Evolutionary conservation across 1,140 invertebrate species (phyloP).

Genomic region (Venustaconcha ellipsiformis): DNA sequence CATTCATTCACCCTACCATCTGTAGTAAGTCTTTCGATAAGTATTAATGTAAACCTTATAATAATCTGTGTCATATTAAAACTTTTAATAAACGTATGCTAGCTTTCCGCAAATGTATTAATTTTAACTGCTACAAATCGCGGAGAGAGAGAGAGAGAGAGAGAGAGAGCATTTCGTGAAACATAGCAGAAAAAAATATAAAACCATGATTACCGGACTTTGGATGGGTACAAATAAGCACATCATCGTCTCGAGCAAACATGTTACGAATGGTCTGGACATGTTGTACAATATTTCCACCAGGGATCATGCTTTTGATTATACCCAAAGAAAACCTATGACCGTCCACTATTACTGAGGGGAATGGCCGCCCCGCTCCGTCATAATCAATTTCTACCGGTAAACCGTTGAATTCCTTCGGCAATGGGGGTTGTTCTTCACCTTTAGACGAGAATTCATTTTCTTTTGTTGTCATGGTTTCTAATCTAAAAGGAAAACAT

Average conservation of each 20-base stretch:
- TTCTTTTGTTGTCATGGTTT: too few species aligned
- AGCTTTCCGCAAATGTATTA: neutral
- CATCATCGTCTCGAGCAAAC: conserved; percentile 5
- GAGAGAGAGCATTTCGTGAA: neutral
- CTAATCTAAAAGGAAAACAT: too few species aligned
- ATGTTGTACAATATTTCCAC: neutral
- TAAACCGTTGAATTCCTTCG: too few species aligned
- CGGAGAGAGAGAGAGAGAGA: neutral
- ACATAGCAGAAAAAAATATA: neutral
- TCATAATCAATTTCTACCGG: too few species aligned
- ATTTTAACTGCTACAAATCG: neutral
- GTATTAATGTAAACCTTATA: neutral
- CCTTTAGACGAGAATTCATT: too few species aligned
- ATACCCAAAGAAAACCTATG: too few species aligned
- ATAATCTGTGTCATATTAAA: too few species aligned
- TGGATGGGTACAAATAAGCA: conserved; percentile 5
- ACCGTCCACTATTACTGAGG: too few species aligned
- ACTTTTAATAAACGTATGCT: neutral
- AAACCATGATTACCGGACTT: conserved; percentile 1
- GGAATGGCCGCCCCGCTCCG: too few species aligned
- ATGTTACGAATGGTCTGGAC: neutral
- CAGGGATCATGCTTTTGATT: too few species aligned
- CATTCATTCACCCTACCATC: neutral
- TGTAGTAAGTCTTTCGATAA: neutral
- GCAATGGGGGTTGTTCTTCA: too few species aligned